These are phyloP conservation scores for Ennomos quercinarius DNA, from an alignment of 2,888 invertebrate genomes.

Conservation along the genomic window DNA sequence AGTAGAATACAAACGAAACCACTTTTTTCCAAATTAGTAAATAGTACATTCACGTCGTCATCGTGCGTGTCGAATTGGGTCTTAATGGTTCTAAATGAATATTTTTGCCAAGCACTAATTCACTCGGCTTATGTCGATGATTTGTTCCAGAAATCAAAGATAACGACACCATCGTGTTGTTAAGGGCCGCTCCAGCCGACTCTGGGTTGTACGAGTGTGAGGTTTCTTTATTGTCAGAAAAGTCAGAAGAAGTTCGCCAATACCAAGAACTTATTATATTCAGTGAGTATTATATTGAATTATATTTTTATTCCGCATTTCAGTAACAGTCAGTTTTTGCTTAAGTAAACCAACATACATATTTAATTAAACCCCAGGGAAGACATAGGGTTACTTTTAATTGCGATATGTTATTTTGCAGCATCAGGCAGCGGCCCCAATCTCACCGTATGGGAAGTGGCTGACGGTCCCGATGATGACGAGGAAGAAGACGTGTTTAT, in stretches of 20 bases:
- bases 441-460: conserved; percentile 56
- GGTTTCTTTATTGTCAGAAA: conserved; percentile 47
- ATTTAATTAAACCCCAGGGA: too few relatives aligned
- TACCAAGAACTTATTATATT: conserved; percentile 62
- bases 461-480: conserved; percentile 54
- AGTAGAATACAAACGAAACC: too few relatives aligned
- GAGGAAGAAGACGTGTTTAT: conserved; percentile 53
- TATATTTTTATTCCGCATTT: too few relatives aligned
- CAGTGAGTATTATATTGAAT: conserved; percentile 57
- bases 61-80: too few relatives aligned
- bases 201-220: conserved; percentile 74
- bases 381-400: too few relatives aligned
- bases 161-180: conserved; percentile 61
- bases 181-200: conserved; percentile 54
- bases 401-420: conserved; percentile 34
- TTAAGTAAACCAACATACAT: too few relatives aligned
- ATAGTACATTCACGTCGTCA: too few relatives aligned
- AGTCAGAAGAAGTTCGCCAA: conserved; percentile 54
- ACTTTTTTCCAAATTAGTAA: too few relatives aligned
- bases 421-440: conserved; percentile 64
- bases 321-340: too few relatives aligned
- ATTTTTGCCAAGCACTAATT: too few relatives aligned
- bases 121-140: too few relatives aligned
- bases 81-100: too few relatives aligned
- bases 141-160: conserved; percentile 55